Evolutionary conservation across 1,140 invertebrate species (phyloP), one percentile per base, ranked within the genome.

Genomic region (Neodiprion pinetum): DNA sequence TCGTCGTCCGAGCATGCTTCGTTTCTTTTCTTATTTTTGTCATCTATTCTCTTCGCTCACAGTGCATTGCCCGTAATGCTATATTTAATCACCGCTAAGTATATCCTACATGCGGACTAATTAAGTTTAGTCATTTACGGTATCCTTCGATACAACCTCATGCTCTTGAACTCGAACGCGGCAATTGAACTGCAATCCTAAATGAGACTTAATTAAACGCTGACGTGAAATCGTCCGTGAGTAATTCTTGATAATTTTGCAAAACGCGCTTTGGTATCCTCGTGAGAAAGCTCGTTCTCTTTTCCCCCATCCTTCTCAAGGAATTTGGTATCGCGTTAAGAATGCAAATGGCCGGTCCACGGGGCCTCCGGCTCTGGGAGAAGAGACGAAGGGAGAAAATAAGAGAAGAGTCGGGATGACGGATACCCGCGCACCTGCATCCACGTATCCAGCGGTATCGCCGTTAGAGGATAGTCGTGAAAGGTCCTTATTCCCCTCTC

Each of bases 341-440:
- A 61, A 61, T 61, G 53, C 53, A 61, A 61, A 61, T 61, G 53
- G n/a, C 53, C n/a, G 53, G 53, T 61, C 53, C 53, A 61, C 53
- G 53, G n/a, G 53, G 53, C 53, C n/a, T 61, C 5, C 5, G 53
- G 11, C 28, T 40, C 53, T 12, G 11, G 53, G 11, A 17, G 53
- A 61, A 17, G 53, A 61, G 53, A 12, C 53, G 4, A 61, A 61
- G 5, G 53, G n/a, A 17, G 53, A 40, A 40, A 40, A 40, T 40
- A 40, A 40, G 28, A 40, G 28, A 40, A 40, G 28, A 40, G 28
- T 40, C 28, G 28, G 53, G 53, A 61, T 61, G 53, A 61, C 28
- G 28, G 28, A 40, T 40, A 3, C 28, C 28, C 28, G 53, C n/a
- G 53, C n/a, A 61, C 28, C n/a, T 7, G 53, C 28, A 61, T 61